Conservation (phyloP, 2,888 invertebrate species). For the Limnephilus marmoratus region DNA sequence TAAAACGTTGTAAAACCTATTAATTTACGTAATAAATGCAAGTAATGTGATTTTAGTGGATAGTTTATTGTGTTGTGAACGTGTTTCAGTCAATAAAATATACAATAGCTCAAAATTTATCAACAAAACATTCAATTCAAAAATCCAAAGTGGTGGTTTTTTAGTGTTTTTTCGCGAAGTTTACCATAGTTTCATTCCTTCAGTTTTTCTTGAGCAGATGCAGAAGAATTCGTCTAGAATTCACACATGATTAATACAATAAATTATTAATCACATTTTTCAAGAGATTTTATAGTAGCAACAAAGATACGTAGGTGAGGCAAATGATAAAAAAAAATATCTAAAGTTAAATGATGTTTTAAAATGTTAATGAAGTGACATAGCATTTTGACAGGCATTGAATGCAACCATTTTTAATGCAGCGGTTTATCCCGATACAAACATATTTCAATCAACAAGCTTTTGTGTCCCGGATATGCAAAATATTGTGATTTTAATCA, state of each 20-base stretch:
- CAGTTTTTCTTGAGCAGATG: too few relatives aligned
- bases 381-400: not conserved
- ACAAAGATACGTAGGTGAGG: not conserved
- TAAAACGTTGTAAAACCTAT: too few relatives aligned
- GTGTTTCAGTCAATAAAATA: too few relatives aligned
- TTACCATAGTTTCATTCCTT: too few relatives aligned
- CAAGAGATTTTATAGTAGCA: not conserved
- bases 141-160: too few relatives aligned
- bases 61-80: too few relatives aligned
- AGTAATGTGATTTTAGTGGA: too few relatives aligned
- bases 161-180: too few relatives aligned
- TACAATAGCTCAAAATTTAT: too few relatives aligned
- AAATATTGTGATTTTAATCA: not conserved
- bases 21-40: too few relatives aligned
- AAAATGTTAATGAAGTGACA: not conserved
- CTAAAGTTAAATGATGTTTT: not conserved
- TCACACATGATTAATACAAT: not conserved
- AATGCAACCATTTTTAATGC: not conserved
- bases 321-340: not conserved
- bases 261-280: not conserved
- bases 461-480: not conserved
- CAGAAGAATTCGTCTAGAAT: not conserved
- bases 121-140: too few relatives aligned
- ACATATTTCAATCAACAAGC: not conserved
- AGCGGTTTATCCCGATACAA: not conserved